Evolutionary conservation across 1,140 invertebrate species (phyloP).

Genomic region (Heliothis subflexa): DNA sequence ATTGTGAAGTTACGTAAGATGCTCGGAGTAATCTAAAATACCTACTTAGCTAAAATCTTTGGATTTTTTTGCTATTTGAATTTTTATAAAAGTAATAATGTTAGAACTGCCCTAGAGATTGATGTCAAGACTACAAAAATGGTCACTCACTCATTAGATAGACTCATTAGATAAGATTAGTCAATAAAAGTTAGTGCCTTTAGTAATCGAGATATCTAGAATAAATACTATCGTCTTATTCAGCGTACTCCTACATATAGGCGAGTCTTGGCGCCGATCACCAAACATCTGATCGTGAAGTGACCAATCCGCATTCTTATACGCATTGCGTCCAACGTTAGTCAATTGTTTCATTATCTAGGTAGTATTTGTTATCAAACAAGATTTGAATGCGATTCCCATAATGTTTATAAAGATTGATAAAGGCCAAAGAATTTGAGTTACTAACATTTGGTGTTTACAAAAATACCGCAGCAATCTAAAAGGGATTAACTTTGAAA

Average conservation of each 20-base stretch:
- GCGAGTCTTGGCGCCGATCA: background rate
- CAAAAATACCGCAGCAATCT: background rate
- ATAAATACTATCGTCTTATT: background rate
- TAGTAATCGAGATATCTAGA: conserved; percentile 1
- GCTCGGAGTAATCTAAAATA: background rate
- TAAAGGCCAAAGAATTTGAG: too few species aligned
- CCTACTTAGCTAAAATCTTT: too few species aligned
- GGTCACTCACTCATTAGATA: too few species aligned
- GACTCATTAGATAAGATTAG: background rate
- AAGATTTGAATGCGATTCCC: background rate
- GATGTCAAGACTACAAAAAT: background rate
- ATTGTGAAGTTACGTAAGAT: background rate
- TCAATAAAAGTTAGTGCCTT: conserved; percentile 12
- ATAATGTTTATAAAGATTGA: background rate
- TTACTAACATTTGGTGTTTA: too few species aligned
- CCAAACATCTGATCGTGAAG: background rate
- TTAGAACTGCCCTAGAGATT: too few species aligned
- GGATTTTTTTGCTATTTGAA: too few species aligned
- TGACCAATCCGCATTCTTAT: background rate
- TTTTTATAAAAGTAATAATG: background rate
- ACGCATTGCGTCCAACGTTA: background rate
- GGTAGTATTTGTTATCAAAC: too few species aligned
- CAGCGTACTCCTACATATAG: background rate
- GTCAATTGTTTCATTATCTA: conserved; percentile 2
- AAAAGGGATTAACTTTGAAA: background rate